Base-by-base conservation (phyloP, 64 coral and sea anemone genomes). In the Acropora yongei region DNA sequence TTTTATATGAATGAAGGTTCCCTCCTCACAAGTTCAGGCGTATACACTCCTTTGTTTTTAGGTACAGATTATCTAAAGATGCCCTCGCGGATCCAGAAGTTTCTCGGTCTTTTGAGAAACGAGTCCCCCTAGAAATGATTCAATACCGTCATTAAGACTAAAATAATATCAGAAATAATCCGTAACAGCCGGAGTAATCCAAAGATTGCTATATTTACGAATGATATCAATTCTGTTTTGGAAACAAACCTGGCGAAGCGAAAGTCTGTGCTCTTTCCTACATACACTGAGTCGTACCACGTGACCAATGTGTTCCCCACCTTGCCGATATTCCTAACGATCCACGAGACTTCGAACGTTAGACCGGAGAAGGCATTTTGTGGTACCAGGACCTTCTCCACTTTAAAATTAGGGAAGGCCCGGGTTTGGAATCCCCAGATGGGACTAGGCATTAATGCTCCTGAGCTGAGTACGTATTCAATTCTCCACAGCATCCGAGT, bases 391-490 rank as follows among this genome's bases (percentile, higher is more conserved):
- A 96, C 57, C 7, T 75, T 86, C 47, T 93, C 79, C 0, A 96
- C 87, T 76, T 90, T 89, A 74, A 93, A 96, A 58, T 96, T 87
- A 3, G 90, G 90, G 41, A 78, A 96, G 3, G 90, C 89, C 58
- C 86, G 82, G n/a, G 95, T 96, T 57, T 83, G 55, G 49, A 96
- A 96, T 41, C 95, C 95, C 95, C 95, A 96, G 13, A 93, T 51
- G 1, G 95, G 95, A 78, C 95, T 90, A 1, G 95, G 95, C 47
- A 96, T 90, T 45, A 90, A 47, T 49, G 58, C 43, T 39, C 95
- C 91, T 12, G 90, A 93, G n/a, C 39, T 72, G 51, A 86, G 44
- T 5, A 96, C 76, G 75, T 96, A 96, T 42, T 89, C 69, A 40
- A 96, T 75, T 89, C 92, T 86, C 95, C 95, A 96, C 4, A 96